Evolutionary conservation across 2,113 vertebrate species (phyloP).

Genomic region (Conger conger): DNA sequence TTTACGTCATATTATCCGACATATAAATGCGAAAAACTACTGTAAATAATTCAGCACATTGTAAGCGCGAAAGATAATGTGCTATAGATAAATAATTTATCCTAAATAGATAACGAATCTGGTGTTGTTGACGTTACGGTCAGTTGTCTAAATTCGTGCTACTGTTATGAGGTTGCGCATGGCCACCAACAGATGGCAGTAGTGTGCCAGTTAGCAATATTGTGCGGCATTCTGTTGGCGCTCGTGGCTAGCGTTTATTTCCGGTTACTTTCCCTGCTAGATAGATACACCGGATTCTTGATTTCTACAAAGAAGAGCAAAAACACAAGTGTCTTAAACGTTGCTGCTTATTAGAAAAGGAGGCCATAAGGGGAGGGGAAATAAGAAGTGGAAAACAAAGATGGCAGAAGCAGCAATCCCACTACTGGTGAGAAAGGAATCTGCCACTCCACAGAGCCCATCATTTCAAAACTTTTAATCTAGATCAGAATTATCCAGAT

Average conservation of each 20-base stretch:
- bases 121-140: too few relatives aligned
- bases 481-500: too few relatives aligned
- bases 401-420: neutral
- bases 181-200: neutral
- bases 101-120: too few relatives aligned
- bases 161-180: neutral
- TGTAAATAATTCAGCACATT: too few relatives aligned
- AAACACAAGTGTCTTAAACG: neutral
- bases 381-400: neutral
- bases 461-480: too few relatives aligned
- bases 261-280: neutral
- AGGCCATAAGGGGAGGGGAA: neutral
- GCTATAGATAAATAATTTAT: too few relatives aligned
- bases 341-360: neutral
- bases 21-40: too few relatives aligned
- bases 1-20: too few relatives aligned
- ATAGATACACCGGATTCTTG: neutral
- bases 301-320: neutral
- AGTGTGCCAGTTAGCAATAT: neutral
- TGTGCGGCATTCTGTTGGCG: too few relatives aligned
- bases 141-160: neutral
- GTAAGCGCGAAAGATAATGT: too few relatives aligned
- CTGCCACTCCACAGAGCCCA: neutral
- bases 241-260: neutral
- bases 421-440: neutral